Percentiles rank a stretch among this genome's conserved stretches.
phyloP scores from a whole-genome alignment of 1,140 invertebrate genomes.

The Asbolus verrucosus region DNA sequence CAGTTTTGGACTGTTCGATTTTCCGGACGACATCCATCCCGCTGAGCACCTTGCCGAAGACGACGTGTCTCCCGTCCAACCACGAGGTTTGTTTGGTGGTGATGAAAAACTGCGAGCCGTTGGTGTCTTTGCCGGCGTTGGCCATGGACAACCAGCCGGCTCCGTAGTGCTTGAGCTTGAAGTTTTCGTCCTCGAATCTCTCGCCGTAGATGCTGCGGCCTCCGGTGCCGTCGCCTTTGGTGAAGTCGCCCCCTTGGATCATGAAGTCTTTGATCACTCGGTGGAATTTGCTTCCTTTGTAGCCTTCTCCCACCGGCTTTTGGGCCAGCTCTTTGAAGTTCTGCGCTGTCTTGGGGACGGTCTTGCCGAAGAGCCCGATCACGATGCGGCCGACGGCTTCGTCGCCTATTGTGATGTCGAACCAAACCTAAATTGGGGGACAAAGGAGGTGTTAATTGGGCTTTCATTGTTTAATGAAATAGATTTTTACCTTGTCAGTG shows the following conservation, averaged over 20 bases:
- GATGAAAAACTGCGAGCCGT: constrained; percentile 99
- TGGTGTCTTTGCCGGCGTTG: constrained; percentile 96
- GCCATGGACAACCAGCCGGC: constrained; percentile 98
- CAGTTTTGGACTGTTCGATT: constrained; percentile 83
- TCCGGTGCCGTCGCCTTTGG: constrained; percentile 93
- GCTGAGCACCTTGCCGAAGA: constrained; percentile 94
- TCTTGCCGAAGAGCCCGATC: constrained; percentile 95
- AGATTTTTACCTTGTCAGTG: constrained; percentile 74
- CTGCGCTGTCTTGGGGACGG: constrained; percentile 93
- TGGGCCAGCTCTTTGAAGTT: constrained; percentile 92
- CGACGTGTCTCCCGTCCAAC: constrained; percentile 96
- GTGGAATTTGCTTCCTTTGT: constrained; percentile 92
- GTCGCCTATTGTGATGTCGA: constrained; percentile 91
- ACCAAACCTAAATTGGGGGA: constrained; percentile 81
- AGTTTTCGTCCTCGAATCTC: constrained; percentile 96
- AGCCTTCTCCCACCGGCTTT: constrained; percentile 83
- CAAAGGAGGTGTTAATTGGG: not conserved
- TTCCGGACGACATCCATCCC: constrained; percentile 92
- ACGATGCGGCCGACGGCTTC: constrained; percentile 82
- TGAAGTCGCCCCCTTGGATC: constrained; percentile 96
- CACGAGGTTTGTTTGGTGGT: constrained; percentile 92
- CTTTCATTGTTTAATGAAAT: constrained; percentile 5
- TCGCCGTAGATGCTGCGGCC: constrained; percentile 94
- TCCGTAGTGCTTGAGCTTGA: constrained; percentile 97
- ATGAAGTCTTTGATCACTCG: constrained; percentile 95